Base-by-base conservation (phyloP, 2,797 vertebrate species). In the Thamnophis elegans region DNA sequence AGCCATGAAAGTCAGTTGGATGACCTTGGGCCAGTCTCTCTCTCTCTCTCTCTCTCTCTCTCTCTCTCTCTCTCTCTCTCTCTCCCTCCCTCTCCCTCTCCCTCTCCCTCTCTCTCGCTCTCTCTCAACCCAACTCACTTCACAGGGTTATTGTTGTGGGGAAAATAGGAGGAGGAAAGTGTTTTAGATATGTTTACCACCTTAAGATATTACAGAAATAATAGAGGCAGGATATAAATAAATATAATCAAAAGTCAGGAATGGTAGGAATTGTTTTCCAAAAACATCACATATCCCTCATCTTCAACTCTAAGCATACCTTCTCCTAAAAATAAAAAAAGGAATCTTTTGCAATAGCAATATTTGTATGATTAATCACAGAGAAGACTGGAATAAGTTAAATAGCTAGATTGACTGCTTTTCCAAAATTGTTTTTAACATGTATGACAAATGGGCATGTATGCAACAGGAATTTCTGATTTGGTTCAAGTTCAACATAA, bases 401-500 rank as follows among this genome's bases (percentile, higher is more conserved):
- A 85, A n/a, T 94, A 94, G 90, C 68, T 42, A 87, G 62, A 59
- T 68, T 47, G 82, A 88, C 92, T 92, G 87, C 92, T 60, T 85
- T 11, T 47, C 11, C 47, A 36, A 53, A 78, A 47, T 87, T 53
- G 55, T 56, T 87, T 2, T 47, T 11, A 14, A 82, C 68, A 73
- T 22, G 28, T 32, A 86, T 59, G 36, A 91, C 25, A 92, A 78
- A 18, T n/a, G 16, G n/a, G 42, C 32, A 22, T 25, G 4, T 32
- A 36, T 54, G 26, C 16, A 20, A 89, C 14, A 28, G 18, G 51
- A 89, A 91, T 95, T 87, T 95, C 92, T 91, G 0, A 90, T 94
- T 93, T 96, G 94, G 93, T 93, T n/a, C 28, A 88, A 94, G 92
- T 93, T 94, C 97, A 96, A 60, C 85, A 89, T 94, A 94, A 93